Conservation (phyloP, 2,888 invertebrate species). For the Endotricha flammealis region DNA sequence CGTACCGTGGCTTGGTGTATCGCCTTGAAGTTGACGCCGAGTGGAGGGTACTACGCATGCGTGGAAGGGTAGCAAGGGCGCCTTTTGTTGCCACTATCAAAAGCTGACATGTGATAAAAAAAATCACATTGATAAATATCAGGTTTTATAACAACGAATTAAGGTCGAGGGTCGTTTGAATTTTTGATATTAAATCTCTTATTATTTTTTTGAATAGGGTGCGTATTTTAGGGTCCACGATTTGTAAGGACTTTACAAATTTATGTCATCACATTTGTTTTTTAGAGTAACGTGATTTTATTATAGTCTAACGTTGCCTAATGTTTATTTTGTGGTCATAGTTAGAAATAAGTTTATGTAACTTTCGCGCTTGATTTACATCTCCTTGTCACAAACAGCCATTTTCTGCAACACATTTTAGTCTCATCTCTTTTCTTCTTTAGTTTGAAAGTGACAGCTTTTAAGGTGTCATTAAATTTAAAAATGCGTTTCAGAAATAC, state of each 20-base stretch:
- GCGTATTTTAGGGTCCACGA: slow-evolving; percentile 22
- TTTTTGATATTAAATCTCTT: slow-evolving; percentile 2
- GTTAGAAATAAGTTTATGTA: no score
- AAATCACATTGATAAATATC: slow-evolving; percentile 35
- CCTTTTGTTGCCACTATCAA: slow-evolving; percentile 56
- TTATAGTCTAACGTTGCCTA: slow-evolving; percentile 16
- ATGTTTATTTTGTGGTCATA: no score
- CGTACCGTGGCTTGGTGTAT: slow-evolving; percentile 58
- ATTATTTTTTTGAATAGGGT: slow-evolving; percentile 28
- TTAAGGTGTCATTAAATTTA: no score
- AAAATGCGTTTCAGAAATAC: no score
- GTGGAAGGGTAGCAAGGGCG: slow-evolving; percentile 57
- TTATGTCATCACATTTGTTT: slow-evolving; percentile 49
- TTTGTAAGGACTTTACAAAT: slow-evolving; percentile 47
- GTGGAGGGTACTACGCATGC: slow-evolving; percentile 52
- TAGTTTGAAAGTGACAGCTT: no score
- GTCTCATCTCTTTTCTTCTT: no score
- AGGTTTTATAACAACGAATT: slow-evolving; percentile 34
- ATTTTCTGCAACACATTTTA: no score
- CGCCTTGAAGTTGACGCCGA: slow-evolving; percentile 48
- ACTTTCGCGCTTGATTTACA: no score
- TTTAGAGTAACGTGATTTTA: slow-evolving; percentile 3
- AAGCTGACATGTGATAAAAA: slow-evolving; percentile 46
- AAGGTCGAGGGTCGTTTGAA: slow-evolving; percentile 36
- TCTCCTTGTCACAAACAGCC: no score